A percentile compares a stretch with the other conserved stretches of the same genome.
These are phyloP conservation scores for Neopipo cinnamomea DNA, from an alignment of 2,113 vertebrate species.

Conservation along the genomic window DNA sequence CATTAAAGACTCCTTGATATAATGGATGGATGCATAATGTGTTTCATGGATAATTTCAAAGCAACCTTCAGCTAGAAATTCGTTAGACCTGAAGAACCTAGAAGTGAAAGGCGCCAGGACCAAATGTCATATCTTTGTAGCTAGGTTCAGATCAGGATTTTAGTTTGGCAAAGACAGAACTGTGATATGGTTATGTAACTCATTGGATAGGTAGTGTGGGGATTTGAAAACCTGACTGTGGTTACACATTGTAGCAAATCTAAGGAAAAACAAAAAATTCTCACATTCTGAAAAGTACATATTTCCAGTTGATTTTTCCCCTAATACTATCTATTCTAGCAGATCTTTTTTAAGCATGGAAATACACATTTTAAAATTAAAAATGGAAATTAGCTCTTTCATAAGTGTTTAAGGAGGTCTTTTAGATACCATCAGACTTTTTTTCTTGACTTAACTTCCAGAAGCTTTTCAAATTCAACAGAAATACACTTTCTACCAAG, in stretches of 20 bases:
- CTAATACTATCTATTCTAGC: background rate
- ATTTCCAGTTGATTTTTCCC: background rate
- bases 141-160: background rate
- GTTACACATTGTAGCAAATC: background rate
- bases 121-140: accelerated
- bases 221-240: background rate
- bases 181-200: background rate
- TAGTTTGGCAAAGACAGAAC: background rate
- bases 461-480: background rate
- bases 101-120: background rate
- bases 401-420: background rate
- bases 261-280: background rate
- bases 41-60: background rate
- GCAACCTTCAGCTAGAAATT: background rate
- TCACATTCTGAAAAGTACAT: background rate
- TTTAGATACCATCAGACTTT: background rate
- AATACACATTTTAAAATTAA: background rate
- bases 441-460: background rate
- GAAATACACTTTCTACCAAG: background rate
- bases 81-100: background rate
- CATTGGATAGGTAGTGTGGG: no score
- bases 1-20: background rate
- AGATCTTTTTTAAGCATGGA: background rate
- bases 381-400: background rate
- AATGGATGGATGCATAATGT: background rate